Base-by-base conservation (phyloP, 2,888 invertebrate species). In the Eupsilia transversa region DNA sequence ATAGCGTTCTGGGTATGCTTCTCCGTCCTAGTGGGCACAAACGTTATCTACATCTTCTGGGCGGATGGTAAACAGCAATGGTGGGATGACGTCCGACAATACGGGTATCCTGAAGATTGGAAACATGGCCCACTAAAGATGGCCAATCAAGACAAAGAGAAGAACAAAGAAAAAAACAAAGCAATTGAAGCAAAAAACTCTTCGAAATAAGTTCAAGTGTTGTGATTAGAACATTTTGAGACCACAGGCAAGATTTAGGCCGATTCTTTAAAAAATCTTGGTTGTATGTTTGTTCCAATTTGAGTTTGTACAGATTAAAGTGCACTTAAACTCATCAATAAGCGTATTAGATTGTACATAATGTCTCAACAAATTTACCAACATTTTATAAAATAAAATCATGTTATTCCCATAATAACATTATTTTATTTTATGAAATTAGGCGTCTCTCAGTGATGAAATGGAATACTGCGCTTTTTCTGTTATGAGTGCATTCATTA, bases 1-100 rank as follows among this genome's bases (percentile, higher is more conserved):
- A 89, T 96, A 0, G 98, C 98, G 0, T 98, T 98, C 90, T 98
- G 98, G 97, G 97, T 98, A 57, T 97, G 98, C 60, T 97, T 98
- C 61, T 97, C 93, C 0, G 97, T 98, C 0, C 96, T 98, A 66
- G 91, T 97, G 0, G 92, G 97, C 1, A 97, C 98, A 2, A 98
- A 97, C 88, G 78, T 97, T 0, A 93, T 98, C 0, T 98, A 97
- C 91, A 92, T 97, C 5, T 82, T 97, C 56, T 97, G 97, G 93
- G 98, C 97, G 0, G 97, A 97, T 71, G 98, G 97, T 1, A 97
- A 98, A 70, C 97, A 97, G 60, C 98, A 98, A 85, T 97, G 97
- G 91, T 98, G 98, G 98, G 98, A 98, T 88, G 97, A 97, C 80
- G 96, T 97, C 1, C 91, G 96, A n/a, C 94, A 95, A 60, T 95